Evolutionary conservation across 2,888 invertebrate species (phyloP).

Genomic region (Lypha dubia): DNA sequence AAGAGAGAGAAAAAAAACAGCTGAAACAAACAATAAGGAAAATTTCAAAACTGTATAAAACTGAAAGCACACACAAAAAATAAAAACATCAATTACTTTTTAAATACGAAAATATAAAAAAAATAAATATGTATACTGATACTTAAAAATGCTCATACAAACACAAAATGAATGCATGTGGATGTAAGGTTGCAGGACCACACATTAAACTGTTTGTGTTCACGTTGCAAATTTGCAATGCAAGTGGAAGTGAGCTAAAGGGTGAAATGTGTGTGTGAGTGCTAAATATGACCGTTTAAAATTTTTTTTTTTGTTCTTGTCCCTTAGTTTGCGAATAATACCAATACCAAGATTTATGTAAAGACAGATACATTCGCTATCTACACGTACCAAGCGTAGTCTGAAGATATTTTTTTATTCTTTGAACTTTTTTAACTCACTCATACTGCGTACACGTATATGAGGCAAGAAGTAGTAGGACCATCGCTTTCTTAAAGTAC

Average conservation of each 20-base stretch:
- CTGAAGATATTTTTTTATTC: constrained; percentile 7
- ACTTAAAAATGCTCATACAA: neutral
- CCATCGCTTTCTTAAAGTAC: too few relatives aligned
- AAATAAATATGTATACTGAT: constrained; percentile 2
- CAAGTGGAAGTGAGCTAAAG: neutral
- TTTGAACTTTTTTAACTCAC: neutral
- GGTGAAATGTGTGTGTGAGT: neutral
- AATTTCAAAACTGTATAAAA: neutral
- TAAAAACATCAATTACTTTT: constrained; percentile 55
- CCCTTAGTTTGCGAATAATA: constrained; percentile 14
- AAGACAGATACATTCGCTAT: neutral
- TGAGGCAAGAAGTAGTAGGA: neutral
- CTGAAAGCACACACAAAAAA: constrained; percentile 18
- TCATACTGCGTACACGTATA: neutral
- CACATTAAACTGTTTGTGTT: neutral
- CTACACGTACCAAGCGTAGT: constrained; percentile 2
- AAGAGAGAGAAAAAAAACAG: neutral
- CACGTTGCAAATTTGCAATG: too few relatives aligned
- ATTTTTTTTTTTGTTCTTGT: neutral
- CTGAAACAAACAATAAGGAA: neutral
- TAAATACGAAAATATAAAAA: constrained; percentile 25
- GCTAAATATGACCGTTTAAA: constrained; percentile 31
- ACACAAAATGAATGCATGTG: too few relatives aligned
- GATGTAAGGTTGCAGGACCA: neutral
- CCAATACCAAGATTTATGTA: constrained; percentile 50